A percentile compares a stretch with the other conserved stretches of the same genome.
These are phyloP conservation scores for Rhagoletis zephyria DNA, from an alignment of 1,140 invertebrate genomes.

Conservation along the genomic window DNA sequence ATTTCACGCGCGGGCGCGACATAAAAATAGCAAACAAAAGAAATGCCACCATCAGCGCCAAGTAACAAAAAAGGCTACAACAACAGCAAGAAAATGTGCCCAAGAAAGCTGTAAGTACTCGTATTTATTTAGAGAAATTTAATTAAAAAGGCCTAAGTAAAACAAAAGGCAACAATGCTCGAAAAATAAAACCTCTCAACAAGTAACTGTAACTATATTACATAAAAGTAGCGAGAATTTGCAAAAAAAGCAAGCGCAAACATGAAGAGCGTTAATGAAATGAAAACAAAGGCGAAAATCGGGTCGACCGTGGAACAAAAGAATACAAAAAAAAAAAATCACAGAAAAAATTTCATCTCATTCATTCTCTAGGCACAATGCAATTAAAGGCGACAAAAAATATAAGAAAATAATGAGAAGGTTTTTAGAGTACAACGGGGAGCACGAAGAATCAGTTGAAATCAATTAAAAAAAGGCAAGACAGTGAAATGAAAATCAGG, in stretches of 20 bases:
- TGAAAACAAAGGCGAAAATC: conserved; percentile 46
- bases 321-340: neutral
- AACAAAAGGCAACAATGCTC: conserved; percentile 9
- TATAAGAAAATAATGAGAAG: conserved; percentile 35
- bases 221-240: conserved; percentile 1
- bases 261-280: conserved; percentile 14
- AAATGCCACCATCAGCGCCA: neutral
- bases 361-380: conserved; percentile 41
- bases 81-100: neutral
- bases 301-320: neutral
- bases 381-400: conserved; percentile 34
- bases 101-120: neutral
- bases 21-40: neutral
- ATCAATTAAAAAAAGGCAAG: neutral
- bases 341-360: neutral
- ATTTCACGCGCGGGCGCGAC: neutral
- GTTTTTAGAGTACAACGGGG: neutral
- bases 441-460: neutral
- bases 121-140: conserved; percentile 35
- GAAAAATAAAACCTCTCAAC: neutral
- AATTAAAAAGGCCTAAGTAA: neutral
- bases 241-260: neutral
- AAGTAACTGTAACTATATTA: neutral
- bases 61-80: neutral
- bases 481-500: neutral